Percentiles rank a stretch among this genome's conserved stretches.
Evolutionary conservation across 2,888 invertebrate species (phyloP).

Genomic region (Seira ritae): DNA sequence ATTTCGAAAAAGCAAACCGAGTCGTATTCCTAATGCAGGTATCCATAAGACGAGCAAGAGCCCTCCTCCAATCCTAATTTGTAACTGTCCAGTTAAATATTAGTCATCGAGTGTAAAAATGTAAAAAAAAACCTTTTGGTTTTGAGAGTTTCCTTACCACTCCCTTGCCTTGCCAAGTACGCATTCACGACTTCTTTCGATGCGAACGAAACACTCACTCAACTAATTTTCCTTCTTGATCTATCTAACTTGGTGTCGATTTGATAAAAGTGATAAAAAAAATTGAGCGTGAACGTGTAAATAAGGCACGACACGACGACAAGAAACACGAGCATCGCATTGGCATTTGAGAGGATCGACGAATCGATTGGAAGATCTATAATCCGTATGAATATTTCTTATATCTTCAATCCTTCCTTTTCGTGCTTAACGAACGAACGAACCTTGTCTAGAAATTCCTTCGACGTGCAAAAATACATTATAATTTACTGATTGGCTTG

Average conservation of each 20-base stretch:
- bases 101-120: background rate
- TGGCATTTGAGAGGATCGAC: no score
- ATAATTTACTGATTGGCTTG: background rate
- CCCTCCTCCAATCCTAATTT: background rate
- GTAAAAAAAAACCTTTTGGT: background rate
- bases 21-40: no score
- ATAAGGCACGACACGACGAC: conserved; percentile 1
- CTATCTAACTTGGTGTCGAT: background rate
- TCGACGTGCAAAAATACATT: background rate
- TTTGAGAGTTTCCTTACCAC: conserved; percentile 3
- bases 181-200: background rate
- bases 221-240: background rate
- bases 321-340: background rate
- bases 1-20: no score
- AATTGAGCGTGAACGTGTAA: conserved; percentile 9
- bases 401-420: background rate
- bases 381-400: no score
- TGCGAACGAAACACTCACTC: background rate
- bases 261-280: conserved; percentile 11
- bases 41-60: background rate
- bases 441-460: background rate
- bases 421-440: background rate
- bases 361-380: no score
- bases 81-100: conserved; percentile 9
- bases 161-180: conserved; percentile 5